phyloP scores from a whole-genome alignment of 2,113 vertebrate species.

The Alethe castanea region DNA sequence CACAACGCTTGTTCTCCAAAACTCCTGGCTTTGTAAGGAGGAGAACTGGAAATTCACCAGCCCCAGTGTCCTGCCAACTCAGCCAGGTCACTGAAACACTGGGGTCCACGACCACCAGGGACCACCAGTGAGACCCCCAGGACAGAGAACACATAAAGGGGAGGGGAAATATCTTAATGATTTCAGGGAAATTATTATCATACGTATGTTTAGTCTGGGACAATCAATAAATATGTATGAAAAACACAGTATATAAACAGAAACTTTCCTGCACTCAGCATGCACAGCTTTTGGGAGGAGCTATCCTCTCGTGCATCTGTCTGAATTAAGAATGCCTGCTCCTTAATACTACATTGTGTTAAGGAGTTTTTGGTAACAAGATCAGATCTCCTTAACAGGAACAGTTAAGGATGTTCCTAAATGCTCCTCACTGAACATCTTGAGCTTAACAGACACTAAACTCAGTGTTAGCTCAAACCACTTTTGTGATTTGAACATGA shows the following conservation, averaged over 20 bases:
- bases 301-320: rapidly evolving
- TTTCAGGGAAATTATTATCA: background rate
- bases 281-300: background rate
- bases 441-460: background rate
- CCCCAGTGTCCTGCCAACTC: background rate
- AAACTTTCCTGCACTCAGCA: background rate
- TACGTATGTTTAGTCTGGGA: background rate
- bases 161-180: background rate
- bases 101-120: background rate
- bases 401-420: background rate
- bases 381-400: background rate
- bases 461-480: background rate
- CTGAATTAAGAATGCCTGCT: background rate
- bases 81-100: background rate
- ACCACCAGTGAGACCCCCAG: background rate
- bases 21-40: background rate
- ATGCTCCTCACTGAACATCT: background rate
- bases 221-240: background rate
- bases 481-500: background rate
- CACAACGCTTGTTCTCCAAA: background rate
- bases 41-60: background rate
- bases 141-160: background rate
- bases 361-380: background rate
- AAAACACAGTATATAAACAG: background rate
- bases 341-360: background rate